A percentile compares a stretch with the other conserved stretches of the same genome.
These are phyloP conservation scores for Noctua comes DNA, from an alignment of 2,888 invertebrate genomes.

Conservation along the genomic window DNA sequence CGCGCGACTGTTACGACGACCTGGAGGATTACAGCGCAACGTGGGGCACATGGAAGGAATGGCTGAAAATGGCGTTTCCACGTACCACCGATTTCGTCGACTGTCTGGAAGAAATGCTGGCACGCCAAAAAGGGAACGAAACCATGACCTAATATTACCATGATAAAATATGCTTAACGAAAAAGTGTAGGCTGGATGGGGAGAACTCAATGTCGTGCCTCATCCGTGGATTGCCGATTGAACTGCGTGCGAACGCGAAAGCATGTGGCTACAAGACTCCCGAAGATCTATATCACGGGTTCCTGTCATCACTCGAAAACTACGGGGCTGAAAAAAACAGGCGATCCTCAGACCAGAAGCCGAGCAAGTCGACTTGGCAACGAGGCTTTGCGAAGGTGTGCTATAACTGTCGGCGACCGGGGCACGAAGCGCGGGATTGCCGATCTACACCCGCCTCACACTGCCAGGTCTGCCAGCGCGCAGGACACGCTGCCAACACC, in stretches of 20 bases:
- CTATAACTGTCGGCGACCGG: background rate
- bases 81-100: background rate
- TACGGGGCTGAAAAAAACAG: background rate
- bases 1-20: slow-evolving; percentile 1
- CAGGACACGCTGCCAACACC: background rate
- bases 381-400: background rate
- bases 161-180: background rate
- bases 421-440: background rate
- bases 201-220: background rate
- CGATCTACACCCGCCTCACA: background rate
- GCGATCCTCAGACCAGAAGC: background rate
- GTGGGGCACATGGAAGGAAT: background rate
- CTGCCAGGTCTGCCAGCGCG: background rate
- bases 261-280: background rate
- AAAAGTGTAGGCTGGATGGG: slow-evolving; percentile 1
- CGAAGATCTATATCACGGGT: slow-evolving; percentile 6
- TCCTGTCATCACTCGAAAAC: slow-evolving; percentile 2
- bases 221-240: background rate
- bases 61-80: background rate
- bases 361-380: background rate
- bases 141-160: slow-evolving; percentile 1
- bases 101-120: background rate
- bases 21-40: slow-evolving; percentile 1
- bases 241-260: background rate
- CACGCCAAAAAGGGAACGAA: background rate